Percentiles rank a stretch among this genome's conserved stretches.
These are phyloP conservation scores for Heliconius cydno DNA, from an alignment of 2,888 invertebrate genomes.

Conservation along the genomic window DNA sequence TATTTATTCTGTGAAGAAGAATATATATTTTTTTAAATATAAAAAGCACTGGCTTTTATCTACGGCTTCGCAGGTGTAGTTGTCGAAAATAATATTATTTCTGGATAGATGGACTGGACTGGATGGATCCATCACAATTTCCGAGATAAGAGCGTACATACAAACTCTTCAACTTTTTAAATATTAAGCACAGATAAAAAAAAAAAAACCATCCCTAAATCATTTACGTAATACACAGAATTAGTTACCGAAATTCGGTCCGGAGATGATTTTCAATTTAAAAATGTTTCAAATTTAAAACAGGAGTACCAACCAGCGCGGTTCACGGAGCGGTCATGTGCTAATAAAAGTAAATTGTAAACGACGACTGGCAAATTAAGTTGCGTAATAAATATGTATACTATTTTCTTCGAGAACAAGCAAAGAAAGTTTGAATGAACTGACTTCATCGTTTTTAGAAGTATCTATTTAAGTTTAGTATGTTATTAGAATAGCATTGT, in stretches of 20 bases:
- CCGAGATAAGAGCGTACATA: background rate
- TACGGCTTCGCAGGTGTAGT: background rate
- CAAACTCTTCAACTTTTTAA: background rate
- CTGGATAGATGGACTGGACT: too few species aligned
- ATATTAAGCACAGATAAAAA: background rate
- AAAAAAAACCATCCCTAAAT: conserved; percentile 25
- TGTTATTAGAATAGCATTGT: background rate
- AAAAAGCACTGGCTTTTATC: background rate
- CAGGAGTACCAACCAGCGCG: conserved; percentile 50
- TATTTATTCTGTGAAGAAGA: too few species aligned
- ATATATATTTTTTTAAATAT: background rate
- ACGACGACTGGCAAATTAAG: conserved; percentile 51
- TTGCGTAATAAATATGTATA: conserved; percentile 29
- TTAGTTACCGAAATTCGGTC: conserved; percentile 35
- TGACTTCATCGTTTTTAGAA: background rate
- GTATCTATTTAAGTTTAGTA: background rate
- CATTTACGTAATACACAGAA: conserved; percentile 34
- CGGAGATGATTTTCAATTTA: conserved; percentile 37
- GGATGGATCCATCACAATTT: too few species aligned
- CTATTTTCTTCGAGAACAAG: conserved; percentile 5
- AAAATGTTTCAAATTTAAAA: conserved; percentile 44
- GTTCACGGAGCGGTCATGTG: conserved; percentile 67
- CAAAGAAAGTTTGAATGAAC: background rate
- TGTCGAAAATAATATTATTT: background rate
- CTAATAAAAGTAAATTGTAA: conserved; percentile 59